A percentile compares a stretch with the other conserved stretches of the same genome.
Evolutionary conservation across 2,797 vertebrate species (phyloP).

Genomic region (Typhlichthys subterraneus): DNA sequence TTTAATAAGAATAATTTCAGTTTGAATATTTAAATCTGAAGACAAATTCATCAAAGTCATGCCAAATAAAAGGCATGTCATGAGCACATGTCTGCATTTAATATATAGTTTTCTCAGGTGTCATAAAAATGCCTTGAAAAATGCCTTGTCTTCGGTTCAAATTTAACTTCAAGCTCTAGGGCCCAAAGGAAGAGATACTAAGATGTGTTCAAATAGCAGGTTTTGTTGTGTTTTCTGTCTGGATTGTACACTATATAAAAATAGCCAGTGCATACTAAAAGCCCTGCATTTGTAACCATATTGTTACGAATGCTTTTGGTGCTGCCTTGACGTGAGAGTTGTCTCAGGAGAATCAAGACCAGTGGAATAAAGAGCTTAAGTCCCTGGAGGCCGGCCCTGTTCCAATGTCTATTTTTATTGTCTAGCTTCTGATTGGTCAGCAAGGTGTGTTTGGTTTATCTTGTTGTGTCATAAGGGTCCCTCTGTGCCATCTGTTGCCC

Average conservation of each 20-base stretch:
- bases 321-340: conserved; percentile 20
- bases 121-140: background rate
- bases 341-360: conserved; percentile 51
- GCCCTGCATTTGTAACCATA: conserved; percentile 30
- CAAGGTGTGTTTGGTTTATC: conserved; percentile 56
- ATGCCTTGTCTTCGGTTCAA: background rate
- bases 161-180: background rate
- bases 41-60: too few relatives aligned
- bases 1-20: too few relatives aligned
- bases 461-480: conserved; percentile 70
- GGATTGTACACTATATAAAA: too few relatives aligned
- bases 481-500: conserved; percentile 79
- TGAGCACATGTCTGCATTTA: background rate
- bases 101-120: background rate
- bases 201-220: background rate
- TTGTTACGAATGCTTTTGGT: conserved; percentile 35
- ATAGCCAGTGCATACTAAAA: conserved; percentile 9
- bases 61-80: too few relatives aligned
- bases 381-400: conserved; percentile 61
- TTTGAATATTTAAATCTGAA: background rate
- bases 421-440: conserved; percentile 67
- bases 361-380: conserved; percentile 54
- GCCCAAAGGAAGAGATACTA: background rate
- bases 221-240: background rate
- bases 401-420: conserved; percentile 72